phyloP scores from a whole-genome alignment of 2,113 vertebrate species.

The Oryzias javanicus region DNA sequence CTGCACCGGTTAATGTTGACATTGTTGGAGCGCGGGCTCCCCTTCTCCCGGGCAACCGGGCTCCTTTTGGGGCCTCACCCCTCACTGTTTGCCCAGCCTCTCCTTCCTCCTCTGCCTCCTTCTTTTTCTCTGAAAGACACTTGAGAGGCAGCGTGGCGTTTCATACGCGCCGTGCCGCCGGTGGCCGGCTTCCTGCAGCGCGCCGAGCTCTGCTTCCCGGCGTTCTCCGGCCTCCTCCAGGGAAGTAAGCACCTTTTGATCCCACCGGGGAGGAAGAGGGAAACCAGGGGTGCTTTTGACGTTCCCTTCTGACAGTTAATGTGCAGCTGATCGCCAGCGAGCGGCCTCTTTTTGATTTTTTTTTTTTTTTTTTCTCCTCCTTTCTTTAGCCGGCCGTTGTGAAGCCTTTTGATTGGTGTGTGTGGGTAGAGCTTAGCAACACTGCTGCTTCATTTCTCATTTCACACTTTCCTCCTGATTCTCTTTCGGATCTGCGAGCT shows the following conservation, averaged over 20 bases:
- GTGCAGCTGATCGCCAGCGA: conserved; percentile 57
- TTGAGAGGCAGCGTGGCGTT: conserved; percentile 60
- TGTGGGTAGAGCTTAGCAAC: conserved; percentile 53
- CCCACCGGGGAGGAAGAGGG: conserved; percentile 63
- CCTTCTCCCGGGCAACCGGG: conserved; percentile 88
- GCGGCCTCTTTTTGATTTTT: conserved; percentile 51
- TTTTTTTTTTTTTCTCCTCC: conserved; percentile 41
- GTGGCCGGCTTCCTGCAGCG: conserved; percentile 69
- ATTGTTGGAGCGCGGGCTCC: conserved; percentile 81
- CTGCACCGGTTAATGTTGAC: conserved; percentile 81
- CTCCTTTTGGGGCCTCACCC: conserved; percentile 80
- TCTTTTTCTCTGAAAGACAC: conserved; percentile 39
- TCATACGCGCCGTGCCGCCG: conserved; percentile 69
- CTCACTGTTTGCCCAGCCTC: conserved; percentile 85
- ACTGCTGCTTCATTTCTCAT: conserved; percentile 49
- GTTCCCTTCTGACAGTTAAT: conserved; percentile 66
- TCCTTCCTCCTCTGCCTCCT: conserved; percentile 45
- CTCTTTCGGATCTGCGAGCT: not conserved
- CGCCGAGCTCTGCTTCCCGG: conserved; percentile 61
- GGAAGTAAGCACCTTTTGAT: conserved; percentile 68
- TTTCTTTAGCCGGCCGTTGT: conserved; percentile 46
- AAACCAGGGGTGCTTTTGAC: conserved; percentile 61
- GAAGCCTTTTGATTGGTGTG: conserved; percentile 49
- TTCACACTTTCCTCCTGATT: conserved; percentile 48
- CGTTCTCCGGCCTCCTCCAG: conserved; percentile 51